phyloP scores from a whole-genome alignment of 2,113 vertebrate species.

The Phalacrocorax pelagicus region DNA sequence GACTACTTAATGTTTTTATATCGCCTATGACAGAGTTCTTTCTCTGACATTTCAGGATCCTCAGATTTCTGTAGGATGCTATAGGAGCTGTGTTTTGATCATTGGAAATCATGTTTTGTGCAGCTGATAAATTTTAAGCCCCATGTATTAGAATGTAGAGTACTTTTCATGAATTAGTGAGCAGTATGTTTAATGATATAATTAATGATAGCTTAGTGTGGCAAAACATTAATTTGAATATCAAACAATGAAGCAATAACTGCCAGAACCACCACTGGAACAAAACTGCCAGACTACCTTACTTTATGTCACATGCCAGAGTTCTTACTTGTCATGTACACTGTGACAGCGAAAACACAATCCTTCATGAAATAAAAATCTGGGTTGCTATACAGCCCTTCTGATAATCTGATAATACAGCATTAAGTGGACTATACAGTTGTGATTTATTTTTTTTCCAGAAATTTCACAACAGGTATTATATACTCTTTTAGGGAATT shows the following conservation, averaged over 20 bases:
- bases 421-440: neutral
- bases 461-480: neutral
- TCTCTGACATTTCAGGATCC: neutral
- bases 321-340: neutral
- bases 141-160: neutral
- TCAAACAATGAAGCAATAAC: neutral
- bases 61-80: neutral
- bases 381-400: neutral
- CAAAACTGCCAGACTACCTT: neutral
- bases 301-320: neutral
- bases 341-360: neutral
- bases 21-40: neutral
- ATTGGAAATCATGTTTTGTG: neutral
- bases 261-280: neutral
- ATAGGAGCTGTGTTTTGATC: neutral
- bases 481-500: neutral
- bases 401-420: neutral
- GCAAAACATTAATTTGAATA: conserved; percentile 9
- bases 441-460: neutral
- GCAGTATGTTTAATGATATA: neutral
- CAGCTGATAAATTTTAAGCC: neutral
- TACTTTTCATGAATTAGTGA: neutral
- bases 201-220: neutral
- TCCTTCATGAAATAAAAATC: neutral
- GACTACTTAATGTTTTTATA: neutral